A percentile compares a stretch with the other conserved stretches of the same genome.
Evolutionary conservation across 2,797 vertebrate genomes (phyloP).

Genomic region (Saxicola maurus): DNA sequence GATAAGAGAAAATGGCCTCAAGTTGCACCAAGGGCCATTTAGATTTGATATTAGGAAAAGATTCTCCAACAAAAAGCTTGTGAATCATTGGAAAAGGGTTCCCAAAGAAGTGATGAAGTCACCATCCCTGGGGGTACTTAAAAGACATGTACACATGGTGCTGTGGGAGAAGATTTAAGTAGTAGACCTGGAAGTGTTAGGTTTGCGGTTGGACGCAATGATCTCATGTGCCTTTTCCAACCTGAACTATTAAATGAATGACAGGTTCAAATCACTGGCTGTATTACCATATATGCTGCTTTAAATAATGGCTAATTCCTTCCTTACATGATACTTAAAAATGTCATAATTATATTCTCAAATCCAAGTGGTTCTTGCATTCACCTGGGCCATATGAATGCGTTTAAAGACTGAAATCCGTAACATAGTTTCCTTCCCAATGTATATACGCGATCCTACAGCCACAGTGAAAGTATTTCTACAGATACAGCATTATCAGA

Average conservation of each 20-base stretch:
- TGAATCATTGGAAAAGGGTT: not conserved
- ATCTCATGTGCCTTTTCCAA: not conserved
- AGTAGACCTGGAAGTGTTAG: not conserved
- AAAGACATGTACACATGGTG: rapidly evolving
- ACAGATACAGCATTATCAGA: not conserved
- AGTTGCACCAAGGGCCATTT: not conserved
- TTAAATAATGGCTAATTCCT: not conserved
- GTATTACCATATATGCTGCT: not conserved
- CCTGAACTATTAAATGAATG: not conserved
- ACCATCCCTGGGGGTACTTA: not conserved
- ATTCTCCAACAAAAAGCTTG: not conserved
- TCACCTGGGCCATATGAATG: not conserved
- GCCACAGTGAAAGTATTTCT: not conserved
- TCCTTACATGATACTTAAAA: not conserved
- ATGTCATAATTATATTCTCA: not conserved
- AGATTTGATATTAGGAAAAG: not conserved
- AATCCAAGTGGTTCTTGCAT: not conserved
- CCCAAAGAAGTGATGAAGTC: not conserved
- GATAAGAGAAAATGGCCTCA: not conserved
- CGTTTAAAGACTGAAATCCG: not conserved
- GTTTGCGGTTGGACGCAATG: not conserved
- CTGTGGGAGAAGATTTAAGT: not conserved
- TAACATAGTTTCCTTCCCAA: not conserved
- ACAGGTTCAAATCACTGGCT: not conserved
- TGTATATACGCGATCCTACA: not conserved